Percentiles rank a stretch among this genome's conserved stretches.
Conservation (phyloP, 53 echinoderm and acorn worm genomes). For the Henricia sp. region DNA sequence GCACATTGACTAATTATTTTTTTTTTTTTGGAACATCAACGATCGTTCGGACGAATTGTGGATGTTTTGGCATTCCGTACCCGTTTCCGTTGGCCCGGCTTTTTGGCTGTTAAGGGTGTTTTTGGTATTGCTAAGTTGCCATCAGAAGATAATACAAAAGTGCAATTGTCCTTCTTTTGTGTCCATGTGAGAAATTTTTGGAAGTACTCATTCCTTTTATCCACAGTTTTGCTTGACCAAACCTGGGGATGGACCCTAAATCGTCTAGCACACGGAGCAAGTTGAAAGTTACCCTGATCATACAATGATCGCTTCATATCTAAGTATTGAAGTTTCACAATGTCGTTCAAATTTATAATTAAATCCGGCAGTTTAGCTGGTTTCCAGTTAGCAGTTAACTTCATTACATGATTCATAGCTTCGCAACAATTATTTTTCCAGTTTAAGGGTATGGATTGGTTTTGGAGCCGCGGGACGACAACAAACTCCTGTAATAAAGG, state of each 20-base stretch:
- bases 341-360: not conserved
- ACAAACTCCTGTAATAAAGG: not conserved
- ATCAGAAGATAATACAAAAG: not conserved
- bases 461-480: not conserved
- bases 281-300: no score
- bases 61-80: not conserved
- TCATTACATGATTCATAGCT: slow-evolving; percentile 14
- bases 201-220: no score
- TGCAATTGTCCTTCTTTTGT: no score
- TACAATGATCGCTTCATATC: no score
- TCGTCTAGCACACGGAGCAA: no score
- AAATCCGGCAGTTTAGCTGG: not conserved
- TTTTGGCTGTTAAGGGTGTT: not conserved
- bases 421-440: slow-evolving; percentile 16
- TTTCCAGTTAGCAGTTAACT: not conserved
- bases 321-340: not conserved
- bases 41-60: no score
- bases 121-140: not conserved
- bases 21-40: no score
- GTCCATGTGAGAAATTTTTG: no score
- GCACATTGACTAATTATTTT: no score
- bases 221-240: no score
- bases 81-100: not conserved
- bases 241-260: no score
- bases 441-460: not conserved